These are phyloP conservation scores for Psilopsiagon aurifrons DNA, from an alignment of 2,113 vertebrate species.

Conservation along the genomic window DNA sequence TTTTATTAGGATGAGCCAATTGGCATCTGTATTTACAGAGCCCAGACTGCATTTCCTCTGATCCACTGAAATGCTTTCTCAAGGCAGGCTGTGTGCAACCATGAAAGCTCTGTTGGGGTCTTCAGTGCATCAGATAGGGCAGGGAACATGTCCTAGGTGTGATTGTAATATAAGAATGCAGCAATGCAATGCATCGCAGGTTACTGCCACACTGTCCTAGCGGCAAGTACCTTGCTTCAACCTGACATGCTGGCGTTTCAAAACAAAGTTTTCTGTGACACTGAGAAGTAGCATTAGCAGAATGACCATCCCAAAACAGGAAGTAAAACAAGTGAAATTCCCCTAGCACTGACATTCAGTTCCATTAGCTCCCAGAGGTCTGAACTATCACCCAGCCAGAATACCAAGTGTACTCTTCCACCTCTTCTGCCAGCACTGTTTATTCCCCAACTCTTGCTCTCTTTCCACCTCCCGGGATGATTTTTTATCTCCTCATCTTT, in stretches of 20 bases:
- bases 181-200: neutral
- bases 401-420: neutral
- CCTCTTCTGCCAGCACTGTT: neutral
- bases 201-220: neutral
- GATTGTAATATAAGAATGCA: neutral
- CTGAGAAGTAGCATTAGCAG: neutral
- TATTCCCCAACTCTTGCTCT: neutral
- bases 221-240: neutral
- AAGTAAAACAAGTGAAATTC: neutral
- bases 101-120: rapidly evolving
- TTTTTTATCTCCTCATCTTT: neutral
- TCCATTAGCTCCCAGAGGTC: neutral
- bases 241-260: neutral
- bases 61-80: neutral
- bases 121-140: neutral
- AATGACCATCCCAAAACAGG: neutral
- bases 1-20: neutral
- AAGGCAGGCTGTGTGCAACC: neutral
- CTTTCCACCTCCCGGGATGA: neutral
- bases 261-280: neutral
- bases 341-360: neutral
- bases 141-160: neutral
- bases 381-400: neutral
- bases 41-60: neutral
- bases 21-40: neutral